These are phyloP conservation scores for Ptiloglossa arizonensis DNA, from an alignment of 1,140 invertebrate species.

Conservation along the genomic window DNA sequence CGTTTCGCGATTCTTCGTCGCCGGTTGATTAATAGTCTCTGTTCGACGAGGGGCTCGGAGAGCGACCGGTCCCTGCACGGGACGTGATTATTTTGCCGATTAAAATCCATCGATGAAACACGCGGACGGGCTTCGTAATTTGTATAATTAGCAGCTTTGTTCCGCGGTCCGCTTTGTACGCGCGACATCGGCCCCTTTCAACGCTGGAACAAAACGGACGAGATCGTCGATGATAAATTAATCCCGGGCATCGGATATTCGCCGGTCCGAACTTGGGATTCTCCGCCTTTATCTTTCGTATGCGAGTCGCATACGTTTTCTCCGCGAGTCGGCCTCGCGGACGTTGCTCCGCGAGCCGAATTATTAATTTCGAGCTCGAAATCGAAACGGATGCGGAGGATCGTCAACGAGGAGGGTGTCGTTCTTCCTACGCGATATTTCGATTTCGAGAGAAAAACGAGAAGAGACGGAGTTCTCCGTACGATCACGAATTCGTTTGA, in stretches of 20 bases:
- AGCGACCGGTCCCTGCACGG: not conserved
- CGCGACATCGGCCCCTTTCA: not conserved
- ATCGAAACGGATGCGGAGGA: too few species aligned
- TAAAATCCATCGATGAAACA: slow-evolving; percentile 15
- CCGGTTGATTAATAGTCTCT: not conserved
- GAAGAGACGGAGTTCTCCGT: too few species aligned
- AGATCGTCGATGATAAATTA: slow-evolving; percentile 37
- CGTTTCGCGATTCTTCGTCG: not conserved
- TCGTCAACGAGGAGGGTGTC: too few species aligned
- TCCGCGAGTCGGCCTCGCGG: not conserved
- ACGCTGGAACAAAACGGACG: slow-evolving; percentile 1
- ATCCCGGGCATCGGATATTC: not conserved
- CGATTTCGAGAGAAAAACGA: too few species aligned
- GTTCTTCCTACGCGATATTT: too few species aligned
- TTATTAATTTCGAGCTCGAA: too few species aligned
- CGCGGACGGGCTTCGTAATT: slow-evolving; percentile 20
- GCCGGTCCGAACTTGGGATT: not conserved
- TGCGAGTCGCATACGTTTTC: not conserved
- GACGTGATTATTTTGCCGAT: slow-evolving; percentile 29
- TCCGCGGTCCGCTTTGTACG: slow-evolving; percentile 5
- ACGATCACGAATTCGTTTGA: too few species aligned
- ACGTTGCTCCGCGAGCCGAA: not conserved
- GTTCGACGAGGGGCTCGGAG: not conserved
- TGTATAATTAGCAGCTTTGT: slow-evolving; percentile 43
- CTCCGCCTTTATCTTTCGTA: not conserved